Evolutionary conservation across 2,888 invertebrate genomes (phyloP), one percentile per base, ranked within the genome.

Genomic region (Lordiphosa fenestrarum): DNA sequence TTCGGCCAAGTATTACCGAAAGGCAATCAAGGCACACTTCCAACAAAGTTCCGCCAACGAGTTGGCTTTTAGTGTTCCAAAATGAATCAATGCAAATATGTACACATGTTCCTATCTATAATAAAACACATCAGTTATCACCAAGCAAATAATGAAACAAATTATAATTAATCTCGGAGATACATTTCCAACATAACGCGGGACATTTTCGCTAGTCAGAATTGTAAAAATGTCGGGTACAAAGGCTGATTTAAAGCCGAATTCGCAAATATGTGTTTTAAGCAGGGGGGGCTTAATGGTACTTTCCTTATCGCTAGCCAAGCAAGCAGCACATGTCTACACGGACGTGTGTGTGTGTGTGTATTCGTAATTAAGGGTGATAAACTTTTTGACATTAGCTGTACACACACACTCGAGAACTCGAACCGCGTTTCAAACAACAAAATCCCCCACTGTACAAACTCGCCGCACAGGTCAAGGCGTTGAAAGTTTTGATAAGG

Each of bases 351-450:
- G 23, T 35, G 35, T 23, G 5, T 40, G 4, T 33, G 9, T 46
- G 13, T 39, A 6, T 54, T 37, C 42, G 51, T 72, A 74, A 75
- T 80, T 66, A 64, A 53, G 52, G 30, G 60, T 67, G 76, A 76
- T 76, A 83, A 80, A 76, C 76, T 75, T 75, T 63, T 50, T 80
- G 76, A 76, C 83, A 67, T 70, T 58, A 56, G 49, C 49, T 23
- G 21, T 44, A 46, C 7, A n/a, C 13, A 33, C 13, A 42, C 12
- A 9, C 7, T 15, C 6, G 10, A n/a, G 19, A 15, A n/a, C 15
- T 33, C 12, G 23, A 23, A 23, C 23, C 23, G 23, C 23, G 23
- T 23, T 23, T 23, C 23, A 23, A 23, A 23, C 5, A 6, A 2
- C 25, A 6, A 25, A 6, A 25, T 2, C 1, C 19, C 19, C 19